Percentiles rank a stretch among this genome's conserved stretches.
phyloP scores from a whole-genome alignment of 2,888 invertebrate genomes.

The Rhamphomyia laevipes region DNA sequence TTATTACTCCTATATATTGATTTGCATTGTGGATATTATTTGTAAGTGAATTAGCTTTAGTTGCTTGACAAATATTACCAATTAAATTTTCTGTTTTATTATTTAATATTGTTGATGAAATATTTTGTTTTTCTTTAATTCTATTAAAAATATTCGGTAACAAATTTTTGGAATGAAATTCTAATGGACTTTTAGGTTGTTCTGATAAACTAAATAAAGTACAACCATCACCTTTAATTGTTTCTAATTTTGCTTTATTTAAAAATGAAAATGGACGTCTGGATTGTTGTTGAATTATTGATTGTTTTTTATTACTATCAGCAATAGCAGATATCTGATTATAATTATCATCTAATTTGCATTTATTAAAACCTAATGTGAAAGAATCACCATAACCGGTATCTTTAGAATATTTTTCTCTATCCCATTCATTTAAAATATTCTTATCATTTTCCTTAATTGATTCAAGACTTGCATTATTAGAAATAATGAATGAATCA shows the following conservation, averaged over 20 bases:
- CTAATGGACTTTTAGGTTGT: background rate
- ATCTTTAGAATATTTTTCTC: background rate
- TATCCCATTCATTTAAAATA: slow-evolving; percentile 3
- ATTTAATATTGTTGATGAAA: background rate
- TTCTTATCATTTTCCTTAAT: slow-evolving; percentile 9
- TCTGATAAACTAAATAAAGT: background rate
- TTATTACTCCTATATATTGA: too few species aligned
- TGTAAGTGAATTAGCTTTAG: too few species aligned
- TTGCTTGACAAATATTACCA: too few species aligned
- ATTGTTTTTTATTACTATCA: background rate
- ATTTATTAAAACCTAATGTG: slow-evolving; percentile 23
- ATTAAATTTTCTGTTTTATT: background rate
- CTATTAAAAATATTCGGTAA: too few species aligned
- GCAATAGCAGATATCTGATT: background rate
- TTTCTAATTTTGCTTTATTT: background rate
- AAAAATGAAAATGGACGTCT: background rate
- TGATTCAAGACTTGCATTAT: slow-evolving; percentile 15
- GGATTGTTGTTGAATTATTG: background rate
- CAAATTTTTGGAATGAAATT: background rate
- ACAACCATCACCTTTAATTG: background rate
- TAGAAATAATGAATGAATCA: slow-evolving; percentile 31
- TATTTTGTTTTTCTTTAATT: background rate
- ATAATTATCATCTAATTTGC: slow-evolving; percentile 20
- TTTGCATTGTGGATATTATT: too few species aligned
- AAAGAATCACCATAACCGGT: slow-evolving; percentile 19